Evolutionary conservation across 2,113 vertebrate species (phyloP).

Genomic region (Cheirogaleus medius): DNA sequence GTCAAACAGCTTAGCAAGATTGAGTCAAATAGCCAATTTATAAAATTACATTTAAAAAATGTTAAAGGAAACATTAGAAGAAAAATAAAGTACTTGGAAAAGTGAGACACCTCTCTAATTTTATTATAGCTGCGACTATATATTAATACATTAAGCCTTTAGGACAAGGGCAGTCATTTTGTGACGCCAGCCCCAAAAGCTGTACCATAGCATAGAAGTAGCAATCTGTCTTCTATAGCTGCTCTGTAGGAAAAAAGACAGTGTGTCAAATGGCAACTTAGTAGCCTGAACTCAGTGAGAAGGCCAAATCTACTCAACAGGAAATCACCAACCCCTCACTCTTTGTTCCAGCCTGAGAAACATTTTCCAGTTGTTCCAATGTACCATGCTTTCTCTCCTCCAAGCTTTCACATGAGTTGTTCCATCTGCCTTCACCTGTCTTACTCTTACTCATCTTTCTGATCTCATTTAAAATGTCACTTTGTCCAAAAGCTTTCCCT

Average conservation of each 20-base stretch:
- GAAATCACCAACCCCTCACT: constrained; percentile 38
- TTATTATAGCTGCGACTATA: not conserved
- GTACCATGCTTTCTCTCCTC: not conserved
- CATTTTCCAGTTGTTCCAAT: not conserved
- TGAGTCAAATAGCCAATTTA: constrained; percentile 37
- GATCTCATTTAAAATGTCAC: constrained; percentile 15
- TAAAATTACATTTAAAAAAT: constrained; percentile 37
- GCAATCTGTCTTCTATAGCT: constrained; percentile 5
- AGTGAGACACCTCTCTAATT: not conserved
- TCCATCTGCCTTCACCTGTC: not conserved
- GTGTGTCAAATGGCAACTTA: not conserved
- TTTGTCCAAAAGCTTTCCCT: not conserved
- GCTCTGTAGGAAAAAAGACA: not conserved
- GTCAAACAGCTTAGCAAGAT: constrained; percentile 53
- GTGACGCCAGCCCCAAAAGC: not conserved
- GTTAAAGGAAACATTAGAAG: constrained; percentile 22
- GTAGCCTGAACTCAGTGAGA: not conserved
- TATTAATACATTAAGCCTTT: not conserved
- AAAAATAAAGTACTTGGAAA: constrained; percentile 1
- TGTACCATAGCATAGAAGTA: not conserved
- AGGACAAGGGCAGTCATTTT: constrained; percentile 1
- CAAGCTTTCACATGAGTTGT: not conserved
- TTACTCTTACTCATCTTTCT: constrained; percentile 16
- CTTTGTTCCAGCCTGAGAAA: not conserved
- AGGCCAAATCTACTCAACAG: not conserved